These are phyloP conservation scores for Galerucella calmariensis DNA, from an alignment of 2,888 invertebrate species.

Conservation along the genomic window DNA sequence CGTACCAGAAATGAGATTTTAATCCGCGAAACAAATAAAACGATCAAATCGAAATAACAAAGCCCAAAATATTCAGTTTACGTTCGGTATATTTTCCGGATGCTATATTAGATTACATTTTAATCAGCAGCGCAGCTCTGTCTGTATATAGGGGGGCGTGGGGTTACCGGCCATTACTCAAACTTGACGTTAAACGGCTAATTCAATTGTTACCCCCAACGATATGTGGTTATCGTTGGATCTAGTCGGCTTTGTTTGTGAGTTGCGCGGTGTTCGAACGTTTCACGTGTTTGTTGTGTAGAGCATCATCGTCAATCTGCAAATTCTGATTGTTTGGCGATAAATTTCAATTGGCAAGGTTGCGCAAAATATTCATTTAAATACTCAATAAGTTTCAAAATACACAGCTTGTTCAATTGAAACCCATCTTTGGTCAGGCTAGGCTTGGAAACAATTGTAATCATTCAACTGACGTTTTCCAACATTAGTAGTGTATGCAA, in stretches of 20 bases:
- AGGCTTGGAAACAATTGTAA: too few species aligned
- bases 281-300: conserved; percentile 25
- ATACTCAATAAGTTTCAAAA: too few species aligned
- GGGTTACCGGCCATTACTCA: conserved; percentile 66
- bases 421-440: too few species aligned
- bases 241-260: conserved; percentile 53
- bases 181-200: conserved; percentile 67
- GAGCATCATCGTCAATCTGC: conserved; percentile 12
- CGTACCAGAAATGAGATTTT: conserved; percentile 57
- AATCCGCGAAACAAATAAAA: conserved; percentile 57
- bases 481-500: too few species aligned
- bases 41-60: conserved; percentile 57
- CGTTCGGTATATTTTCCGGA: conserved; percentile 62
- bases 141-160: conserved; percentile 51
- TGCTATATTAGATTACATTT: conserved; percentile 68
- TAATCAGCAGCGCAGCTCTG: conserved; percentile 64
- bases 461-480: too few species aligned
- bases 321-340: conserved; percentile 19
- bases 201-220: conserved; percentile 66
- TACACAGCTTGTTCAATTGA: too few species aligned
- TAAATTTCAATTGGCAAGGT: background rate
- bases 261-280: conserved; percentile 48
- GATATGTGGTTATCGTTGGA: conserved; percentile 64
- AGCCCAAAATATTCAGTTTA: conserved; percentile 59
- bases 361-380: background rate